Evolutionary conservation across 1,140 invertebrate species (phyloP), one percentile per base, ranked within the genome.

Genomic region (Neodiprion pinetum): DNA sequence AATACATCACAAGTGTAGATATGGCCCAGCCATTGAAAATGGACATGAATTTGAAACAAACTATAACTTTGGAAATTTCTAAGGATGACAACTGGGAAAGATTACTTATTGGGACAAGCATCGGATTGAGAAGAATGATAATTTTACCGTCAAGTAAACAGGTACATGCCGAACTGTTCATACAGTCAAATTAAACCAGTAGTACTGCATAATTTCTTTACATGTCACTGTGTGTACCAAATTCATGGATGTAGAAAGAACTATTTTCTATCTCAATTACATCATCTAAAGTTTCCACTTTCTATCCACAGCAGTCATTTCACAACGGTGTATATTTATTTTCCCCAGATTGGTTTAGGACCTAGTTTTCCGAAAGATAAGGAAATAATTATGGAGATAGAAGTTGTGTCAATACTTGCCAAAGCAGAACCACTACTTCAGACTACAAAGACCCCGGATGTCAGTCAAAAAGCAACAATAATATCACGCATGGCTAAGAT

Each of bases 401-500:
- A 86, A 75, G 75, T 87, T 67, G 61, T 80, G 1, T 77, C 84
- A 47, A 82, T 87, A 78, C 11, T 75, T 70, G 72, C 65, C 77
- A 79, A 48, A 47, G 68, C 75, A 65, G 71, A 77, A 23, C 74
- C 68, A 23, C 76, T 68, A 68, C 11, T 69, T 23, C 14, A 76
- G 5, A n/a, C 17, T 7, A 11, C 75, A 53, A 84, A 81, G 74
- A 48, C 71, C 65, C 53, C 23, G 28, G 9, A 9, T 9, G 48
- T 77, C 9, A 80, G 75, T 71, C 81, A 79, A 17, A 87, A 86
- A 80, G 80, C 85, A 40, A 78, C 83, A 0, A 80, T 87, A 23
- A 72, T 87, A 67, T 87, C 82, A 8, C 78, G 85, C 76, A 85
- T 87, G 84, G 85, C 86, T 48, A 87, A 86, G 82, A 82, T 87